Conservation (phyloP, 1,140 invertebrate genomes). For the Drosophila varians region DNA sequence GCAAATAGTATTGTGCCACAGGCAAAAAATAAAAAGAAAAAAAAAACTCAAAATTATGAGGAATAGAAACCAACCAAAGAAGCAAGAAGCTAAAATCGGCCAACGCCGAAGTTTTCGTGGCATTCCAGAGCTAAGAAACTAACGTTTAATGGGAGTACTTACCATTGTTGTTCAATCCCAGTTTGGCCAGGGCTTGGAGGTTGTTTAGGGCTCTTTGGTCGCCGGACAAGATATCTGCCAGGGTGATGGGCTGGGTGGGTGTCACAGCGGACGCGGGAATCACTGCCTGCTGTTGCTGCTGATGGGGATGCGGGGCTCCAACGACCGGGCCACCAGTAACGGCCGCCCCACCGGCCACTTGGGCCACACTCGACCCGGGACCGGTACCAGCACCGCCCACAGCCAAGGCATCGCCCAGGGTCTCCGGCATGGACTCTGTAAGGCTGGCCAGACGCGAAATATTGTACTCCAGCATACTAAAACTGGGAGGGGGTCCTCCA, state of each 20-base stretch:
- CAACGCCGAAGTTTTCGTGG: neutral
- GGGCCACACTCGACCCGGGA: slow-evolving; percentile 19
- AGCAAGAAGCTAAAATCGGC: neutral
- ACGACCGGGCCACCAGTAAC: slow-evolving; percentile 75
- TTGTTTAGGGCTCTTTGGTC: slow-evolving; percentile 93
- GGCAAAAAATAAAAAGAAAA: slow-evolving; percentile 22
- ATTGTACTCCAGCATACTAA: slow-evolving; percentile 92
- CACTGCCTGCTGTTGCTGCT: slow-evolving; percentile 79
- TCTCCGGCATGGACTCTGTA: slow-evolving; percentile 86
- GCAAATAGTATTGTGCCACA: slow-evolving; percentile 10
- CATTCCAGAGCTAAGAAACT: too few relatives aligned
- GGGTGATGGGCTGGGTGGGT: slow-evolving; percentile 85
- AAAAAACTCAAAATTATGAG: slow-evolving; percentile 35
- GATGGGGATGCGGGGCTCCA: slow-evolving; percentile 27
- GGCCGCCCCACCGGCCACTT: slow-evolving; percentile 42
- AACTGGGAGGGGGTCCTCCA: slow-evolving; percentile 53
- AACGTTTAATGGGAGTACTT: slow-evolving; percentile 74
- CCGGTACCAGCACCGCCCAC: slow-evolving; percentile 53
- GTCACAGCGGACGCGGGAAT: slow-evolving; percentile 63
- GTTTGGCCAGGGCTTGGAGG: slow-evolving; percentile 93
- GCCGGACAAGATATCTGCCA: slow-evolving; percentile 90
- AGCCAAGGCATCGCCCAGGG: slow-evolving; percentile 81
- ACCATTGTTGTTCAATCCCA: slow-evolving; percentile 90
- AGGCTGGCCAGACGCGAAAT: slow-evolving; percentile 91
- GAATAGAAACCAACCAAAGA: neutral